Evolutionary conservation across 2,797 vertebrate genomes (phyloP).

Genomic region (Sternotherus odoratus): DNA sequence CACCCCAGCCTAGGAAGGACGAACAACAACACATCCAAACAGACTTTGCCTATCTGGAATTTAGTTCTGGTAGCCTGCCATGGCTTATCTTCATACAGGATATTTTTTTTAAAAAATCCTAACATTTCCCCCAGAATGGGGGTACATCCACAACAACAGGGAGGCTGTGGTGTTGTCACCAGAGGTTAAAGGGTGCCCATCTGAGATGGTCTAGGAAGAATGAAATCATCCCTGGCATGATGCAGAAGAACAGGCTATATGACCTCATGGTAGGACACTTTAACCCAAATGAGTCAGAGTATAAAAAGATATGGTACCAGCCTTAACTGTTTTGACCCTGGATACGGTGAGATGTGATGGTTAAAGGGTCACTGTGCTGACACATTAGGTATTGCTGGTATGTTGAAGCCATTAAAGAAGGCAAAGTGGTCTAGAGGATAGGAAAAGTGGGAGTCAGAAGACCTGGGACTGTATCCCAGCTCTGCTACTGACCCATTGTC

Average conservation of each 20-base stretch:
- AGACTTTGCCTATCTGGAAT: neutral
- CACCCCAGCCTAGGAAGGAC: neutral
- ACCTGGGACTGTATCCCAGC: neutral
- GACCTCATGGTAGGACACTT: neutral
- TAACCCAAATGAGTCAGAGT: neutral
- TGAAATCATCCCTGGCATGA: neutral
- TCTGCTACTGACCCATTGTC: neutral
- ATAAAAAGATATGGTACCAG: neutral
- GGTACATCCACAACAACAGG: neutral
- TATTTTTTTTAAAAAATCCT: neutral
- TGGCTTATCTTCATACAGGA: neutral
- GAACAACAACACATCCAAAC: neutral
- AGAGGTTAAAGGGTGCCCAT: neutral
- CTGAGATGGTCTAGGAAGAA: neutral
- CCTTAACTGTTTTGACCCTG: neutral
- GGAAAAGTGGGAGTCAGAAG: neutral
- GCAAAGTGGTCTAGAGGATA: neutral
- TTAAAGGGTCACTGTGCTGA: neutral
- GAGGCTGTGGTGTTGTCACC: too few species aligned
- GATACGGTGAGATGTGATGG: neutral
- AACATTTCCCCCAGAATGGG: neutral
- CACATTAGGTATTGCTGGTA: fast-evolving
- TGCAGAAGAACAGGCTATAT: neutral
- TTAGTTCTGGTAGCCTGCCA: neutral
- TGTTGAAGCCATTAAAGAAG: neutral